Percentiles rank a stretch among this genome's conserved stretches.
Evolutionary conservation across 2,888 invertebrate genomes (phyloP).

Genomic region (Calameuta filiformis): DNA sequence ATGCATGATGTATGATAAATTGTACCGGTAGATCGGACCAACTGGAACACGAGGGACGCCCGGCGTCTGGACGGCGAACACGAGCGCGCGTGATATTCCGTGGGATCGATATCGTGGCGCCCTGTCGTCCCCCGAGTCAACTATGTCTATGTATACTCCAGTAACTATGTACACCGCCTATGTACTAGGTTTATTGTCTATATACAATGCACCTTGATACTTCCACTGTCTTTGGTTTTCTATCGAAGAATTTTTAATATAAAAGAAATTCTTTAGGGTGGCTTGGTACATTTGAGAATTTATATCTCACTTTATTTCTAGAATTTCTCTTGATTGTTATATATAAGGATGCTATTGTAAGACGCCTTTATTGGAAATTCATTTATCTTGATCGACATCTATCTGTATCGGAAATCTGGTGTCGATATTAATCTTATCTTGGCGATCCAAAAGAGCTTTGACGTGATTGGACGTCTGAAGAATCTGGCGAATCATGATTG

Average conservation of each 20-base stretch:
- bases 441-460: neutral
- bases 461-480: neutral
- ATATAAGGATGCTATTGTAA: neutral
- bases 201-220: neutral
- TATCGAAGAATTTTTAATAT: neutral
- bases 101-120: constrained; percentile 58
- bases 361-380: neutral
- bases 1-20: constrained; percentile 10
- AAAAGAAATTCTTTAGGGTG: neutral
- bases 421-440: neutral
- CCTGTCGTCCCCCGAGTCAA: constrained; percentile 39
- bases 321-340: neutral
- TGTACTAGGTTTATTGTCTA: neutral
- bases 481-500: neutral
- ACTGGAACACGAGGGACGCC: constrained; percentile 25
- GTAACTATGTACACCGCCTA: constrained; percentile 1
- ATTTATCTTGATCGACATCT: neutral
- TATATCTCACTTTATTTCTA: neutral
- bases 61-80: constrained; percentile 34
- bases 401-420: neutral
- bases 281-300: neutral
- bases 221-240: neutral
- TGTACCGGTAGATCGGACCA: constrained; percentile 14
- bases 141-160: constrained; percentile 19
- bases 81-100: constrained; percentile 50